These are phyloP conservation scores for Zelleria hepariella DNA, from an alignment of 2,888 invertebrate genomes.

Conservation along the genomic window DNA sequence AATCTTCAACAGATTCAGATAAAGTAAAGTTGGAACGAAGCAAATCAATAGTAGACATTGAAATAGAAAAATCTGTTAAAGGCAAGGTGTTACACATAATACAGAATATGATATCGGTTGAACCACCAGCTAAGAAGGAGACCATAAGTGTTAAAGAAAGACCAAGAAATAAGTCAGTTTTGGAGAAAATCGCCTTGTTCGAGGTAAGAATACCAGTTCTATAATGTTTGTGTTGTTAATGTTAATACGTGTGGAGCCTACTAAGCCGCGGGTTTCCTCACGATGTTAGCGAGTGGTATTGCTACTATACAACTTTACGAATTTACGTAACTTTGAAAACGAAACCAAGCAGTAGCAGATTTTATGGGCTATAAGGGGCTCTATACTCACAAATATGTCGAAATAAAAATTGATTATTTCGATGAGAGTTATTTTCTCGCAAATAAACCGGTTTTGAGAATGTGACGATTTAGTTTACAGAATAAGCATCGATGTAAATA, in stretches of 20 bases:
- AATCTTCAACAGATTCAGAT: conserved; percentile 11
- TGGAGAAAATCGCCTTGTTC: conserved; percentile 51
- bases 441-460: no score
- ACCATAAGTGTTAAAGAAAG: conserved; percentile 34
- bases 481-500: no score
- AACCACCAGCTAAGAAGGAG: conserved; percentile 24
- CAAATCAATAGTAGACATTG: conserved; percentile 41
- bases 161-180: conserved; percentile 40
- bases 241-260: neutral
- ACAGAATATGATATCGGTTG: conserved; percentile 36
- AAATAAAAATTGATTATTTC: no score
- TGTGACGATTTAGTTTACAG: no score
- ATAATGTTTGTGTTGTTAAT: neutral
- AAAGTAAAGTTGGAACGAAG: conserved; percentile 16
- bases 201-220: conserved; percentile 32
- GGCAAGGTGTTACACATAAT: conserved; percentile 42
- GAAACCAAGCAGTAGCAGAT: neutral
- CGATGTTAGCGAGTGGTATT: neutral
- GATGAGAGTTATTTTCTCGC: no score
- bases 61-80: conserved; percentile 35
- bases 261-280: neutral
- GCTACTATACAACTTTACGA: neutral
- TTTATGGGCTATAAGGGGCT: neutral
- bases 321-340: neutral
- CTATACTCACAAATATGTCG: no score